Base-by-base conservation (phyloP, 2,797 vertebrate genomes). In the Brachymystax lenok region DNA sequence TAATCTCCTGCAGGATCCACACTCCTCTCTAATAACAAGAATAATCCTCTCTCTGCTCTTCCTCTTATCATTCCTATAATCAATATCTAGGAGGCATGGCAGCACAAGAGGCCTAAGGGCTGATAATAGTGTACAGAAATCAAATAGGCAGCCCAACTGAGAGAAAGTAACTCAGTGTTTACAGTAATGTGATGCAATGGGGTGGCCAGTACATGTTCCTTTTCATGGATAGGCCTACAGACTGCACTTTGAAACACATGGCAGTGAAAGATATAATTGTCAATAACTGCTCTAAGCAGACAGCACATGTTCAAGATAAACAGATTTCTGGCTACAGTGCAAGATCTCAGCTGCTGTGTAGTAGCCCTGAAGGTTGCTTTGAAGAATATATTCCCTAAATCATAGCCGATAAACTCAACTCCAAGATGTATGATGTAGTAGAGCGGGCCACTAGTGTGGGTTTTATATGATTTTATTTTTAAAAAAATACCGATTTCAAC, bases 1-100 rank as follows among this genome's bases (percentile, higher is more conserved):
- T 93, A 93, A 92, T 92, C 80, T 27, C 8, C 76, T 7, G 63
- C 33, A 24, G 86, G 86, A 88, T 77, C 70, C 78, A 85, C 69
- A 69, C 33, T 35, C 50, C 24, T 72, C 68, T 76, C 35, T 51
- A 69, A 70, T 71, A 64, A 64, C 28, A 71, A 28, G 51, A 21
- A 81, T 79, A 87, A 88, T 90, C 80, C 88, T 80, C 79, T 83
- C 71, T 56, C 73, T 71, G 72, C 24, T 21, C 73, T 33, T 81
- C 74, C 74, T 76, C 69, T 79, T 12, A 59, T 75, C 17, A 68
- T 54, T 77, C 73, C 61, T 68, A 71, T 73, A 71, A 75, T 72
- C 24, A 69, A 50, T 84, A 80, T 82, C 75, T 17, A 10, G 21
- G 46, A 56, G 73, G 71, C 14, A 10, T n/a, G 19, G 51, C 21